Evolutionary conservation across 2,113 vertebrate genomes (phyloP).

Genomic region (Atrichornis clamosus): DNA sequence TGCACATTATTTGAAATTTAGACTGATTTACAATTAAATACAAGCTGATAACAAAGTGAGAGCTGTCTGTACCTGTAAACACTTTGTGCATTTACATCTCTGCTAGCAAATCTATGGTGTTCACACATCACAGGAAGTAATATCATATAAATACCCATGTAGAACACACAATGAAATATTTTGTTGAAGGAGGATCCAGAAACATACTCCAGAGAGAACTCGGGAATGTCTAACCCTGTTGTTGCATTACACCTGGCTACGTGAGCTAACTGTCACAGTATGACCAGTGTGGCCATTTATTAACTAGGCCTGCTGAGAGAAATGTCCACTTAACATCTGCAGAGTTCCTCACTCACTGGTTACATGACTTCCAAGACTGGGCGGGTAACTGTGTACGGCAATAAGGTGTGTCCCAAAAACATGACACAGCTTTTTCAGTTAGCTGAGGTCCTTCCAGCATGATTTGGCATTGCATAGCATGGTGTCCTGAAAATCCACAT

Average conservation of each 20-base stretch:
- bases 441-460: background rate
- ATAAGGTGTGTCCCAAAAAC: background rate
- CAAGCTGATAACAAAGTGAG: background rate
- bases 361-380: background rate
- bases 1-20: background rate
- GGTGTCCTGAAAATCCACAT: background rate
- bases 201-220: background rate
- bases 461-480: background rate
- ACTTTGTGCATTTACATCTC: background rate
- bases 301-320: background rate
- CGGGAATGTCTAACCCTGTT: background rate
- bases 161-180: background rate
- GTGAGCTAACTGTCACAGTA: background rate
- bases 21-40: background rate
- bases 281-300: background rate
- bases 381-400: background rate
- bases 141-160: background rate
- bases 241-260: background rate
- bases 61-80: background rate
- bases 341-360: background rate
- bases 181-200: background rate
- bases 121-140: background rate
- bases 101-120: background rate
- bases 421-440: background rate
- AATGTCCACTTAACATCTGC: background rate